Evolutionary conservation across 2,888 invertebrate genomes (phyloP).

Genomic region (Glaucopsyche alexis): DNA sequence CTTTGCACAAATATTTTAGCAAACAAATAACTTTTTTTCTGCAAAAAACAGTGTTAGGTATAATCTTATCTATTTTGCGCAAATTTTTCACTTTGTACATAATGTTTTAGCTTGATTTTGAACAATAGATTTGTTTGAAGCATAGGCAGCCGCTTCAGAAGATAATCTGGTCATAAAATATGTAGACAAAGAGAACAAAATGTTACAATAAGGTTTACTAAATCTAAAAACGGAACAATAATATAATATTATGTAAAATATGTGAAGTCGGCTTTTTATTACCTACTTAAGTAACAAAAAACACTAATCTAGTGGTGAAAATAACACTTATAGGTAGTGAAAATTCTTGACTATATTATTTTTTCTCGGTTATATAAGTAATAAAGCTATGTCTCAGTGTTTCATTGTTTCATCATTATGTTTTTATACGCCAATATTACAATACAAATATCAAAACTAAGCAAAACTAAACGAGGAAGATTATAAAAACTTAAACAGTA

Average conservation of each 20-base stretch:
- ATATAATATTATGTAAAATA: not conserved
- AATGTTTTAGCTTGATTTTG: not conserved
- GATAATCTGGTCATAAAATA: slow-evolving; percentile 11
- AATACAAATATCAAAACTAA: not conserved
- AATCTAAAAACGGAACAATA: not conserved
- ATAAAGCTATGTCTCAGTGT: too few species aligned
- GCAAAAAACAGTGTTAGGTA: not conserved
- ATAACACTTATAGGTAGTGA: too few species aligned
- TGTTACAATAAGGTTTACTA: not conserved
- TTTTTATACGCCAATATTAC: too few species aligned
- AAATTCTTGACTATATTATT: too few species aligned
- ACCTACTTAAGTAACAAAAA: too few species aligned
- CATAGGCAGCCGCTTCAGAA: not conserved
- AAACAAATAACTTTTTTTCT: not conserved
- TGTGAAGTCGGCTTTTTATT: not conserved
- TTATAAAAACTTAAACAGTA: not conserved
- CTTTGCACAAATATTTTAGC: not conserved
- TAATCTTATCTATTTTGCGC: not conserved
- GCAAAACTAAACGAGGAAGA: not conserved
- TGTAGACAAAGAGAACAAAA: not conserved
- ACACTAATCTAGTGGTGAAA: too few species aligned
- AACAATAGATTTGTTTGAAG: not conserved
- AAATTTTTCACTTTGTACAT: not conserved
- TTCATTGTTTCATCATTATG: too few species aligned
- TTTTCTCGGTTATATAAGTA: too few species aligned